These are phyloP conservation scores for Notolabrus celidotus DNA, from an alignment of 2,797 vertebrate genomes.

Conservation along the genomic window DNA sequence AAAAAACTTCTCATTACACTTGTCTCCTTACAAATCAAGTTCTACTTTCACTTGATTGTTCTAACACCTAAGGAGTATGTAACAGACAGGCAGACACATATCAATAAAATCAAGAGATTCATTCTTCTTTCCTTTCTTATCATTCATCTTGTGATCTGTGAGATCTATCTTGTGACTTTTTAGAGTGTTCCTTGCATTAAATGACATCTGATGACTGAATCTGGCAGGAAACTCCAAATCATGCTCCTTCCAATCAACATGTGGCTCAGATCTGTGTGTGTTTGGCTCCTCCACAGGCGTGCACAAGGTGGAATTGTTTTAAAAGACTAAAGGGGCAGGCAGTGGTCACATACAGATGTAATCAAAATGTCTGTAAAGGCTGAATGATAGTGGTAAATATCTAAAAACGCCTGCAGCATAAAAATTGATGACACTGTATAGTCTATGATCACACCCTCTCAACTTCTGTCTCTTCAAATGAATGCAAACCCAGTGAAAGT, in stretches of 20 bases:
- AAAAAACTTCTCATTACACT: no score
- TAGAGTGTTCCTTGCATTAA: neutral
- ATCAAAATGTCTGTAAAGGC: neutral
- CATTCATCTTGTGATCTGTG: neutral
- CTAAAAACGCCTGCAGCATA: neutral
- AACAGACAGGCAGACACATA: no score
- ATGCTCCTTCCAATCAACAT: neutral
- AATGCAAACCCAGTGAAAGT: neutral
- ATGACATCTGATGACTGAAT: neutral
- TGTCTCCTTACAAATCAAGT: no score
- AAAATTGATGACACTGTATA: neutral
- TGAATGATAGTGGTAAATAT: no score
- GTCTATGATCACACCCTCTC: neutral
- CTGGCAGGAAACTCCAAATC: neutral
- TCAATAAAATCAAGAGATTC: no score
- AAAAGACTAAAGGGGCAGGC: no score
- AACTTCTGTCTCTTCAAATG: neutral
- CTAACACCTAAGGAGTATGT: no score
- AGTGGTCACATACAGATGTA: neutral
- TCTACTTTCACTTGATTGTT: no score
- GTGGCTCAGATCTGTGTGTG: neutral
- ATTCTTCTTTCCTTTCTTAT: neutral
- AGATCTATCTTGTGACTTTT: neutral
- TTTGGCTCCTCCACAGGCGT: neutral
- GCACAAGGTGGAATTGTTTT: neutral